Evolutionary conservation across 2,113 vertebrate genomes (phyloP), one percentile per base, ranked within the genome.

Genomic region (Ardeotis arabs): DNA sequence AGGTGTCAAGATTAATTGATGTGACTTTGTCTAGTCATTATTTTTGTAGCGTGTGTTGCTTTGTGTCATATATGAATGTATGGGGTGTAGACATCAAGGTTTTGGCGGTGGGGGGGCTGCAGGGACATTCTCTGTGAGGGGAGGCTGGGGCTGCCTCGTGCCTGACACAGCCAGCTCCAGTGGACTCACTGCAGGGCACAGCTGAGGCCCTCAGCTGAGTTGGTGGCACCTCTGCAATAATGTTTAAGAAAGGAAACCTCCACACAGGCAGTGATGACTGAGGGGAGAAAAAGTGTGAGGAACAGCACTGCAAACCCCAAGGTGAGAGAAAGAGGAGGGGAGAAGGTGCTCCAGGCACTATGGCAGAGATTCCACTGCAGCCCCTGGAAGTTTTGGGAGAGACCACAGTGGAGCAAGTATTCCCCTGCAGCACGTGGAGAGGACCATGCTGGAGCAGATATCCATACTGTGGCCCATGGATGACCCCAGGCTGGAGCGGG

Each of bases 151-250:
- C 39, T 73, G 22, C 66, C 10, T 50, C 0, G 0, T 89, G n/a
- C 50, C 24, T 75, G 41, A 29, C 60, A 25, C 22, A 37, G 23
- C 9, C 13, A 35, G 21, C 72, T 78, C 47, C 28, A 59, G 14
- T 37, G 9, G 20, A 29, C 9, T 12, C 9, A 24, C 23, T 0
- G 0, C 53, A 33, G 60, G 18, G 25, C 39, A 29, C 9, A 5
- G 41, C n/a, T 73, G n/a, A 60, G 45, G 25, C 59, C 29, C 23
- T 60, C 25, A 52, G 81, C 44, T 1, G 3, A 47, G 33, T 33
- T 70, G 62, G 11, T 58, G 37, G 12, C n/a, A 81, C 29, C 22
- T 70, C 21, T 75, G 33, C 2, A 3, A 12, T 59, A 33, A 22
- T 17, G 22, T 49, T 90, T 60, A 33, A 55, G 58, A 55, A 82